These are phyloP conservation scores for Pachyuromys duprasi DNA, from an alignment of 2,797 vertebrate genomes.

Conservation along the genomic window DNA sequence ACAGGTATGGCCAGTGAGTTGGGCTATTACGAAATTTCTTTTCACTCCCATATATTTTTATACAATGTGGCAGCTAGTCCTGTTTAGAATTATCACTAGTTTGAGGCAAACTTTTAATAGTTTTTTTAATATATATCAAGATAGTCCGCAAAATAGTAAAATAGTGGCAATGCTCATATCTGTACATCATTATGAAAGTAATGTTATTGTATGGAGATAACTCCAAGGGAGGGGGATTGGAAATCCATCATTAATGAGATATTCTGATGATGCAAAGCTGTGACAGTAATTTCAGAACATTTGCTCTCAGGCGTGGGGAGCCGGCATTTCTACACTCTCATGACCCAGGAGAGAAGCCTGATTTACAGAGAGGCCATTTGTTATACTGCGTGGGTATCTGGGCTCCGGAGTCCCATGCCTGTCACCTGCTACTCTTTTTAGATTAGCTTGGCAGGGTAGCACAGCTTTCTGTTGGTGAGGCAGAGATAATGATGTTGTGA, in stretches of 20 bases:
- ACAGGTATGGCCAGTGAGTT: constrained; percentile 46
- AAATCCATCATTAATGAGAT: constrained; percentile 25
- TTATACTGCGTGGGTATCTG: accelerated
- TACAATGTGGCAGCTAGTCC: background rate
- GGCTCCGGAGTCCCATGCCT: background rate
- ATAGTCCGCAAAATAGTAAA: constrained; percentile 14
- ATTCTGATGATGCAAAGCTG: background rate
- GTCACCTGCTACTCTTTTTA: background rate
- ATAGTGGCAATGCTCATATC: background rate
- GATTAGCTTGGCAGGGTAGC: background rate
- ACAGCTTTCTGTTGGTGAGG: background rate
- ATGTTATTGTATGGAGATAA: background rate
- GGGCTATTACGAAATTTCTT: constrained; percentile 35
- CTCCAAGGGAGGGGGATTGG: background rate
- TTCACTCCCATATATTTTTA: constrained; percentile 25
- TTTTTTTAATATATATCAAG: background rate
- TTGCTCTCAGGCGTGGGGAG: background rate
- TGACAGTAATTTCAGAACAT: background rate
- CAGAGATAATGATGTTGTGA: background rate
- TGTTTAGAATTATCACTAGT: constrained; percentile 16
- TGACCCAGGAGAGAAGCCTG: background rate
- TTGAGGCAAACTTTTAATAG: background rate
- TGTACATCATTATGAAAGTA: background rate
- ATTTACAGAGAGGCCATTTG: background rate
- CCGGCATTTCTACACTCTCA: background rate